Conservation (phyloP, 2,113 vertebrate species). For the Limnothrissa miodon region DNA sequence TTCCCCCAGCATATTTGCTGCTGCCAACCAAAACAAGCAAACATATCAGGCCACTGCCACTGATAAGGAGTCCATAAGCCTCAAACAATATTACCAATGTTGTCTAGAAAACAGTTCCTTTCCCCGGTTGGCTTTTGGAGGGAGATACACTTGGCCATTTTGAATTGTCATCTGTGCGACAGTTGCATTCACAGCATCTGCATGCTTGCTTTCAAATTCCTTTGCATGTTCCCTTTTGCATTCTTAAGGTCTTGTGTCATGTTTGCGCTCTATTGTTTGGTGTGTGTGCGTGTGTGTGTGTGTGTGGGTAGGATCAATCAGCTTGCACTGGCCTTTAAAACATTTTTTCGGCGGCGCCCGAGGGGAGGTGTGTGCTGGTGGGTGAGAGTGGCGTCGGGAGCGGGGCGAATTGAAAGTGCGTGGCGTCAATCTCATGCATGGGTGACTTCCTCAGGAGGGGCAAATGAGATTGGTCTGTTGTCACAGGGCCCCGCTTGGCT, state of each 20-base stretch:
- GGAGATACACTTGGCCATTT: too few species aligned
- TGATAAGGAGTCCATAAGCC: not conserved
- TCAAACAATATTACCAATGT: not conserved
- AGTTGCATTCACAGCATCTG: too few species aligned
- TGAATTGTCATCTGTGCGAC: too few species aligned
- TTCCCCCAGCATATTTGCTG: not conserved
- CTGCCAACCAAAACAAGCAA: not conserved
- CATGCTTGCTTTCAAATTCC: not conserved
- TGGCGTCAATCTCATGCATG: slow-evolving; percentile 1
- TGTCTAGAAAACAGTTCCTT: not conserved
- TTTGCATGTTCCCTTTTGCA: not conserved
- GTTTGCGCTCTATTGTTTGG: not conserved
- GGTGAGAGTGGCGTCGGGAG: not conserved
- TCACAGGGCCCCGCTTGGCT: not conserved
- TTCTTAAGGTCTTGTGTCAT: not conserved
- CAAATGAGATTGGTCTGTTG: not conserved
- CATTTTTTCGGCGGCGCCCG: not conserved
- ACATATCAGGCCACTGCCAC: not conserved
- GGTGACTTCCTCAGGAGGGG: not conserved
- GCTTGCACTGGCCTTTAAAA: not conserved
- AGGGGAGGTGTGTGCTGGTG: not conserved
- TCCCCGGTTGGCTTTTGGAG: not conserved
- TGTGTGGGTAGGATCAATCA: not conserved
- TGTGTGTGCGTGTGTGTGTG: not conserved
- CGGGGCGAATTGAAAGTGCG: not conserved